phyloP scores from a whole-genome alignment of 92 coral and sea anemone species.

The Anthopleura xanthogrammica region DNA sequence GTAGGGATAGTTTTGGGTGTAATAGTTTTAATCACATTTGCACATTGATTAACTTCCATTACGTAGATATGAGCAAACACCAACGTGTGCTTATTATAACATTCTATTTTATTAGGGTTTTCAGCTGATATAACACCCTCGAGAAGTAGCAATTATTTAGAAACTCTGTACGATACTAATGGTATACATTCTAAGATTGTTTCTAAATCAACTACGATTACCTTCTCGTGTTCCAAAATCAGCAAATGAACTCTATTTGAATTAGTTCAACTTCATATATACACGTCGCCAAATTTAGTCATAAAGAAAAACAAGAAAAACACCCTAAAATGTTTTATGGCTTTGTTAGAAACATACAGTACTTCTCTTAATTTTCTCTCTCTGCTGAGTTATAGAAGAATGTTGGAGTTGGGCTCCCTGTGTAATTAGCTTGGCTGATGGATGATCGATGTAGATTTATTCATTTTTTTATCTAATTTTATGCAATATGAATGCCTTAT shows the following conservation, averaged over 20 bases:
- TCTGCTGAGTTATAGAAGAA: neutral
- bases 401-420: constrained; percentile 15
- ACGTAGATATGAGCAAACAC: constrained; percentile 9
- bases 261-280: too few species aligned
- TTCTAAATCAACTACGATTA: neutral
- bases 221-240: too few species aligned
- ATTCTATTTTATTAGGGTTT: neutral
- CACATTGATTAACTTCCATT: neutral
- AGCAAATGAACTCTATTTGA: too few species aligned
- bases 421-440: neutral
- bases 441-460: neutral
- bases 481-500: neutral
- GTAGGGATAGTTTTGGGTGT: neutral
- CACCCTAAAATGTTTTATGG: neutral
- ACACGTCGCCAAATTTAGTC: too few species aligned
- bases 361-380: too few species aligned
- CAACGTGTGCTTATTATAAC: neutral
- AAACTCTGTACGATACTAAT: neutral
- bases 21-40: neutral
- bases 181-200: too few species aligned
- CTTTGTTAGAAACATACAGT: too few species aligned
- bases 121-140: constrained; percentile 11
- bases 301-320: too few species aligned
- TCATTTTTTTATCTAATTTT: neutral
- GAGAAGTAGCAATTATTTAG: neutral